Evolutionary conservation across 2,113 vertebrate genomes (phyloP), one percentile per base, ranked within the genome.

Genomic region (Cephalopholis sonnerati): DNA sequence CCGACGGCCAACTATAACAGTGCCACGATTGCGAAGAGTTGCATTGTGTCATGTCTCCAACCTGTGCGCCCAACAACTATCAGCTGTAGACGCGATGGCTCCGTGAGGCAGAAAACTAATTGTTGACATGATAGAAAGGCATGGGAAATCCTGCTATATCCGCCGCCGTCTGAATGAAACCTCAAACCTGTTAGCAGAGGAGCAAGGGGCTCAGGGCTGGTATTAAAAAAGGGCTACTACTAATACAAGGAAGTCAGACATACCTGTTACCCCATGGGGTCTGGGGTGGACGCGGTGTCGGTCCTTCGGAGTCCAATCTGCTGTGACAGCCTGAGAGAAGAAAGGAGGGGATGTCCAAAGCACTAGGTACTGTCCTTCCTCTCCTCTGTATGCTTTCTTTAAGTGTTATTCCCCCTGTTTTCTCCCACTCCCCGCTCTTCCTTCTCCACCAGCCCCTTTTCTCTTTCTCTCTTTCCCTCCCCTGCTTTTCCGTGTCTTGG

Each of bases 221-320:
- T 32, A 27, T 39, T 22, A 72, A 44, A 63, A 44, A 44, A 74
- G 44, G 63, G 73, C 32, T 54, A 73, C 46, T 66, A 81, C 15
- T 78, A 74, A 74, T 48, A 79, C 54, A 65, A 83, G 91, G 90
- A 92, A 89, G 92, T 85, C 86, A 92, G 93, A 92, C 94, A 79
- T 95, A 96, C 96, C 95, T 96, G 96, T 96, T 96, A 96, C 95
- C 95, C 95, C 95, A 96, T 96, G 95, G 93, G 94, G 91, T 95
- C 94, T 94, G 92, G 93, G 91, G 87, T 89, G 91, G 93, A 92
- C 91, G 93, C 89, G 87, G 87, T 95, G 93, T 93, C 88, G 93
- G 82, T 93, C 92, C 92, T 85, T 91, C 85, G 86, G 91, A 91
- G 92, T 94, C 90, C 93, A 92, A 93, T 91, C 79, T 89, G 91